phyloP scores from a whole-genome alignment of 2,113 vertebrate genomes.

The Indicator maculatus region DNA sequence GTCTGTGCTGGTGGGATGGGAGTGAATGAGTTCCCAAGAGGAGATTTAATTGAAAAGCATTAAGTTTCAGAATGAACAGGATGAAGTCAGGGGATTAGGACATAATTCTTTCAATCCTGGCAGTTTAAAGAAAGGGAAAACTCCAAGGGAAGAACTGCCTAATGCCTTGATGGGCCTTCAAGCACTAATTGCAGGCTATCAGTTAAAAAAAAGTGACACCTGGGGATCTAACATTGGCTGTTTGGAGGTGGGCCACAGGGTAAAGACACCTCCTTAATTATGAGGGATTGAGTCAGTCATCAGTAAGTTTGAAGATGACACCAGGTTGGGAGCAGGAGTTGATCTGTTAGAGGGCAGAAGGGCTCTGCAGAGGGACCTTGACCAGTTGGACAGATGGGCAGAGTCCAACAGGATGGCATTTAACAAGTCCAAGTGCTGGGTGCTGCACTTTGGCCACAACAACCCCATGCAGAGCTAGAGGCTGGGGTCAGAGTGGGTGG shows the following conservation, averaged over 20 bases:
- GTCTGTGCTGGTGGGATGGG: slow-evolving; percentile 10
- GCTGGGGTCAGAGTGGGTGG: no score
- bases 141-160: slow-evolving; percentile 29
- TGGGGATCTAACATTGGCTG: background rate
- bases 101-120: slow-evolving; percentile 72
- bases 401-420: no score
- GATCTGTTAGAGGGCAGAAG: no score
- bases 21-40: slow-evolving; percentile 61
- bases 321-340: no score
- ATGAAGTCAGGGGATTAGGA: slow-evolving; percentile 70
- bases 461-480: no score
- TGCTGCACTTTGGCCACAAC: no score
- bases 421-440: no score
- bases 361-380: no score
- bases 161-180: slow-evolving; percentile 52
- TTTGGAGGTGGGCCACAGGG: background rate
- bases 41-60: slow-evolving; percentile 74
- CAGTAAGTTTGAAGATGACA: no score
- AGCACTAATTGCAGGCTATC: slow-evolving; percentile 36
- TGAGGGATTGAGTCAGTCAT: no score
- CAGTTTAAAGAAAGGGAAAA: slow-evolving; percentile 62
- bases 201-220: background rate
- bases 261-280: slow-evolving; percentile 23
- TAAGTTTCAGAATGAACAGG: slow-evolving; percentile 69
- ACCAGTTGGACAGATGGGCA: no score